A percentile compares a stretch with the other conserved stretches of the same genome.
Evolutionary conservation across 1,140 invertebrate genomes (phyloP).

Genomic region (Mylabris phalerata): DNA sequence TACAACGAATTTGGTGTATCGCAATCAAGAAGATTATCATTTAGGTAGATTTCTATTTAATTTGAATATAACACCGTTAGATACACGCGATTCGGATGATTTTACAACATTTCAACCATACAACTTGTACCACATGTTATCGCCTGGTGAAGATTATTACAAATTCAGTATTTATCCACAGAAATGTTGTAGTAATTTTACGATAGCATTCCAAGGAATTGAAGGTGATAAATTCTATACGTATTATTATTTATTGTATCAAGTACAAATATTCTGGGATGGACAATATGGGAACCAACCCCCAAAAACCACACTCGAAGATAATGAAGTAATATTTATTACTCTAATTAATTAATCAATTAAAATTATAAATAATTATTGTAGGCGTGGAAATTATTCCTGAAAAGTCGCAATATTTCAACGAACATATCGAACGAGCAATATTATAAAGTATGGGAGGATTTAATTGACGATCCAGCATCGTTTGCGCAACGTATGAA

Average conservation of each 20-base stretch:
- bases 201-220: slow-evolving; percentile 34
- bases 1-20: slow-evolving; percentile 18
- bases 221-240: slow-evolving; percentile 36
- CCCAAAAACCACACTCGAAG: slow-evolving; percentile 8
- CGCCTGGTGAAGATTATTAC: slow-evolving; percentile 28
- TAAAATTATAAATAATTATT: background rate
- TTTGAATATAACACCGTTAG: slow-evolving; percentile 30
- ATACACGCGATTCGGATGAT: slow-evolving; percentile 29
- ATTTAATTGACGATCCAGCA: slow-evolving; percentile 31
- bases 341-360: too few relatives aligned
- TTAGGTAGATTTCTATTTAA: slow-evolving; percentile 29
- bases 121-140: slow-evolving; percentile 32
- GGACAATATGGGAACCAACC: slow-evolving; percentile 30
- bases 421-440: slow-evolving; percentile 23
- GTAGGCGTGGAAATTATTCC: slow-evolving; percentile 34
- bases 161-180: slow-evolving; percentile 28
- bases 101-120: slow-evolving; percentile 33
- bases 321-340: slow-evolving; percentile 22
- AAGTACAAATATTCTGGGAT: slow-evolving; percentile 29
- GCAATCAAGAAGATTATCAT: slow-evolving; percentile 34
- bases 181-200: slow-evolving; percentile 34
- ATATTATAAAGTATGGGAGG: slow-evolving; percentile 36
- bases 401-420: slow-evolving; percentile 22
- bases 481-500: slow-evolving; percentile 31
- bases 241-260: slow-evolving; percentile 35